Evolutionary conservation across 2,113 vertebrate species (phyloP).

Genomic region (Eira barbara): DNA sequence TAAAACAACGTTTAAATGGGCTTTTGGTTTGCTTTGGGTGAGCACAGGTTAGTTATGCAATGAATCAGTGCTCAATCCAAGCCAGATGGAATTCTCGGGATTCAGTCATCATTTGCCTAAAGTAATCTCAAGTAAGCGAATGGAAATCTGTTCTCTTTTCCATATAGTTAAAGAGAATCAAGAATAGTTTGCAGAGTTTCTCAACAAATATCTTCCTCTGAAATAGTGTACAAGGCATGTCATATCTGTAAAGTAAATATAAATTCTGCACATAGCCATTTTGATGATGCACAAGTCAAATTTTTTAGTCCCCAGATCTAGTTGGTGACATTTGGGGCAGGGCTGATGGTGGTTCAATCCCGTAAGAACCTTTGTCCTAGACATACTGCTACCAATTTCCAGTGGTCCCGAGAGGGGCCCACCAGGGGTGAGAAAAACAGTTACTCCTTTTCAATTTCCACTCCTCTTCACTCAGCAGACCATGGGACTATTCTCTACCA

Average conservation of each 20-base stretch:
- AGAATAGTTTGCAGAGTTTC: neutral
- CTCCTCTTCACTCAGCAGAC: neutral
- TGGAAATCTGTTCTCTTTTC: neutral
- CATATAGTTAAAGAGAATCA: neutral
- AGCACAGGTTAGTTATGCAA: neutral
- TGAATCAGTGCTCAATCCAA: neutral
- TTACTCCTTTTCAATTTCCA: neutral
- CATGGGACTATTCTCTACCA: neutral
- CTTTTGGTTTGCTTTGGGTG: neutral
- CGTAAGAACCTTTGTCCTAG: neutral
- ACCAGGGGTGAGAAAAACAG: neutral
- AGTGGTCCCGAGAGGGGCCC: neutral
- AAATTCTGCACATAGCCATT: neutral
- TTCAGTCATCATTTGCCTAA: constrained; percentile 27
- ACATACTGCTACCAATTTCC: neutral
- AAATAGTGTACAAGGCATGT: neutral
- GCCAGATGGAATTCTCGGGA: neutral
- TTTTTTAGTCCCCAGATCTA: neutral
- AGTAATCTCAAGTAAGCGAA: neutral
- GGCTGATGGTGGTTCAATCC: neutral
- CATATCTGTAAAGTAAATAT: neutral
- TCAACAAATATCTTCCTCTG: neutral
- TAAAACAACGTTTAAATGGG: neutral
- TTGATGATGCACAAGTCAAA: neutral
- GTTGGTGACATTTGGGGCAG: neutral